phyloP scores from a whole-genome alignment of 1,140 invertebrate species.

The Argopecten irradians region DNA sequence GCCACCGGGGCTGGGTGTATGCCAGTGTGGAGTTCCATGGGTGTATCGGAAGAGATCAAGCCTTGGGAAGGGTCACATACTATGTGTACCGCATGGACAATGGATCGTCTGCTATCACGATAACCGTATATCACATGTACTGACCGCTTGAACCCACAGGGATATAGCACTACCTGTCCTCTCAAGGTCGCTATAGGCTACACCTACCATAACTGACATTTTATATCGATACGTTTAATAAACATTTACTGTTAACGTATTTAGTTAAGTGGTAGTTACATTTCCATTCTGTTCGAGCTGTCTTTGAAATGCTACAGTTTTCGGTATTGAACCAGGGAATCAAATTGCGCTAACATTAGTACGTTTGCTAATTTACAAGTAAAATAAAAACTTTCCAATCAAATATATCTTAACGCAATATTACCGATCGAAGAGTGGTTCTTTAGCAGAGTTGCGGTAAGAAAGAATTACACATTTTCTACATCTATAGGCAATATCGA shows the following conservation, averaged over 20 bases:
- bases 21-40: constrained; percentile 3
- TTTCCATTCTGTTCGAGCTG: no score
- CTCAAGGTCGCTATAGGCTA: neutral
- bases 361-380: no score
- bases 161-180: neutral
- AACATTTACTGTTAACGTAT: neutral
- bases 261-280: no score
- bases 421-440: no score
- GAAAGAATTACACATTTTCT: no score
- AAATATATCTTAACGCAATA: no score
- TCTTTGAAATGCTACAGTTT: no score
- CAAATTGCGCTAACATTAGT: no score
- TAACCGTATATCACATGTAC: neutral
- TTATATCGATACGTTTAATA: neutral
- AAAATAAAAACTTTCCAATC: no score
- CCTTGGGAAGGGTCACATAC: neutral
- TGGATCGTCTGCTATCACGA: neutral
- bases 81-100: neutral
- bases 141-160: constrained; percentile 13
- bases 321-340: no score
- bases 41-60: neutral
- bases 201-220: neutral
- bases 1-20: neutral
- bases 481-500: no score
- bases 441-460: no score